phyloP scores from a whole-genome alignment of 2,888 invertebrate species.

The Apodemia mormo region DNA sequence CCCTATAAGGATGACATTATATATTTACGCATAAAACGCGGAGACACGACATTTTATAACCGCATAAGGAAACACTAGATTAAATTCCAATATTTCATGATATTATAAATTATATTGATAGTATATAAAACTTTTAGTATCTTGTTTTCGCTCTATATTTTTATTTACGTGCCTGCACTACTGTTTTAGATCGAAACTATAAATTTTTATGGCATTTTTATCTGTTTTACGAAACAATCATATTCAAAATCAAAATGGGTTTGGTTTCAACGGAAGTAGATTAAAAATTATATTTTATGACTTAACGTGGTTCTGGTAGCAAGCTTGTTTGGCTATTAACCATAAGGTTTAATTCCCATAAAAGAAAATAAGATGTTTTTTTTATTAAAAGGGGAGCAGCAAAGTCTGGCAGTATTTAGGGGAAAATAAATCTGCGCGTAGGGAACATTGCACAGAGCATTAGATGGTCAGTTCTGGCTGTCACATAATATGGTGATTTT shows the following conservation, averaged over 20 bases:
- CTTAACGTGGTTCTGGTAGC: neutral
- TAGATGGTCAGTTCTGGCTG: too few species aligned
- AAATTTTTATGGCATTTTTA: constrained; percentile 33
- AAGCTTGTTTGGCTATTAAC: too few species aligned
- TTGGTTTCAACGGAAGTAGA: neutral
- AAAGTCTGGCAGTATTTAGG: too few species aligned
- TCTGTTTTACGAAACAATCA: constrained; percentile 24
- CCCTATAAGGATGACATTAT: neutral
- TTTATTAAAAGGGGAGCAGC: too few species aligned
- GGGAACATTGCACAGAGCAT: too few species aligned
- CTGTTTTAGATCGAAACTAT: constrained; percentile 30
- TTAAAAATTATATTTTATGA: neutral
- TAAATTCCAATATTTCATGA: constrained; percentile 28
- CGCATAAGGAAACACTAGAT: constrained; percentile 27
- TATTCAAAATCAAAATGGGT: constrained; percentile 3
- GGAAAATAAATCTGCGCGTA: too few species aligned
- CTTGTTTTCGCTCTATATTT: constrained; percentile 20
- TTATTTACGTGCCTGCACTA: constrained; percentile 24
- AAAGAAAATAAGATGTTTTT: too few species aligned
- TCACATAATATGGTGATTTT: too few species aligned
- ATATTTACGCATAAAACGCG: constrained; percentile 29
- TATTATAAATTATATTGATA: constrained; percentile 31
- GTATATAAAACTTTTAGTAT: constrained; percentile 21
- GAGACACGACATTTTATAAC: constrained; percentile 29
- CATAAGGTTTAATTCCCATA: too few species aligned